Evolutionary conservation across 2,797 vertebrate species (phyloP).

Genomic region (Cephalopachus bancanus): DNA sequence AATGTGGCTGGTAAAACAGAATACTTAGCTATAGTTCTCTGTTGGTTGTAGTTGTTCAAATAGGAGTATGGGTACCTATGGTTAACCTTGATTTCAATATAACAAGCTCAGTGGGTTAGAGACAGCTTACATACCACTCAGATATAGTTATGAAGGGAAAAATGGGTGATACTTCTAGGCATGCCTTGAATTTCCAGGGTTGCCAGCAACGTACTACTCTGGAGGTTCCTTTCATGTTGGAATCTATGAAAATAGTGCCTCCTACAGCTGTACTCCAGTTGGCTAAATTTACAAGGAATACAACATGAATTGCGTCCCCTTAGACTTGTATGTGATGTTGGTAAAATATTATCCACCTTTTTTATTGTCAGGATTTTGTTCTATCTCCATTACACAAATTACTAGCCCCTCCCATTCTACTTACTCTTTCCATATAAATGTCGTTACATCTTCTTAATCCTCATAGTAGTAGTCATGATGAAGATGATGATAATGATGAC

Average conservation of each 20-base stretch:
- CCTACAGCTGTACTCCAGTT: not conserved
- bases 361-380: not conserved
- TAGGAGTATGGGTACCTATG: not conserved
- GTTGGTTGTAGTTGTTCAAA: not conserved
- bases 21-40: not conserved
- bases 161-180: not conserved
- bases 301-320: not conserved
- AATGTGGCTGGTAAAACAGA: not conserved
- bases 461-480: no score
- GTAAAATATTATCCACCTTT: not conserved
- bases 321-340: not conserved
- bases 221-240: not conserved
- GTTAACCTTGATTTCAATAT: not conserved
- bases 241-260: not conserved
- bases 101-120: not conserved
- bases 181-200: not conserved
- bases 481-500: not conserved
- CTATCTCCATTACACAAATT: not conserved
- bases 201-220: not conserved
- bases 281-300: conserved; percentile 22
- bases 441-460: not conserved
- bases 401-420: not conserved
- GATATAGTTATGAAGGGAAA: not conserved
- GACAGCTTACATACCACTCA: not conserved
- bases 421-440: not conserved